These are phyloP conservation scores for Aramus guarauna DNA, from an alignment of 2,113 vertebrate species.

Conservation along the genomic window DNA sequence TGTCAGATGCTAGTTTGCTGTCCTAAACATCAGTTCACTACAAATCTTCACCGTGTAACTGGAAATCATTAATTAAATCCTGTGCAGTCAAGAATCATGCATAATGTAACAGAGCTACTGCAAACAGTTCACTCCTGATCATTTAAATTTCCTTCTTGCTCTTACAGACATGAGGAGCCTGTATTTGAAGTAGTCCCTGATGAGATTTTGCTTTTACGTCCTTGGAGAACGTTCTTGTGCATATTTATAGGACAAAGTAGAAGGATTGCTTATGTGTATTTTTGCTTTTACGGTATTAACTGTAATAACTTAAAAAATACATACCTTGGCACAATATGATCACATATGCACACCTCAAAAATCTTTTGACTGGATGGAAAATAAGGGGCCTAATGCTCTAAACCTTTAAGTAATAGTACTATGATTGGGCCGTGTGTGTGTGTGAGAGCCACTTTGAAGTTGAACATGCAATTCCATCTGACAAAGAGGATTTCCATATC, in stretches of 20 bases:
- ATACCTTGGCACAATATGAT: background rate
- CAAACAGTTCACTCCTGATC: background rate
- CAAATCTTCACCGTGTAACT: background rate
- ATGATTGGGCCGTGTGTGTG: fast-evolving
- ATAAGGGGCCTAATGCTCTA: background rate
- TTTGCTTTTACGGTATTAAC: slow-evolving; percentile 3
- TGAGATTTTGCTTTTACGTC: slow-evolving; percentile 28
- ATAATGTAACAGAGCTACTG: slow-evolving; percentile 53
- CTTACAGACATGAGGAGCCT: background rate
- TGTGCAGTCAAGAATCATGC: slow-evolving; percentile 28
- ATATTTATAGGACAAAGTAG: slow-evolving; percentile 30
- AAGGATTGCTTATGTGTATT: background rate
- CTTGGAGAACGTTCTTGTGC: slow-evolving; percentile 12
- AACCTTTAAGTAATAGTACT: background rate
- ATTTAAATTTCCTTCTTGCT: slow-evolving; percentile 43
- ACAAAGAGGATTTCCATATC: background rate
- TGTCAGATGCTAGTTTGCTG: background rate
- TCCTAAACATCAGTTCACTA: background rate
- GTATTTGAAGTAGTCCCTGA: slow-evolving; percentile 40
- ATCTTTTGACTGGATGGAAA: background rate
- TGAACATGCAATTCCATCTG: background rate
- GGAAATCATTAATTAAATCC: slow-evolving; percentile 40
- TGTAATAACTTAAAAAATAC: background rate
- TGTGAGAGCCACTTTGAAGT: background rate
- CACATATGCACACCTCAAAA: background rate